phyloP scores from a whole-genome alignment of 2,888 invertebrate species.

The Lepidocyrtoides sp. region DNA sequence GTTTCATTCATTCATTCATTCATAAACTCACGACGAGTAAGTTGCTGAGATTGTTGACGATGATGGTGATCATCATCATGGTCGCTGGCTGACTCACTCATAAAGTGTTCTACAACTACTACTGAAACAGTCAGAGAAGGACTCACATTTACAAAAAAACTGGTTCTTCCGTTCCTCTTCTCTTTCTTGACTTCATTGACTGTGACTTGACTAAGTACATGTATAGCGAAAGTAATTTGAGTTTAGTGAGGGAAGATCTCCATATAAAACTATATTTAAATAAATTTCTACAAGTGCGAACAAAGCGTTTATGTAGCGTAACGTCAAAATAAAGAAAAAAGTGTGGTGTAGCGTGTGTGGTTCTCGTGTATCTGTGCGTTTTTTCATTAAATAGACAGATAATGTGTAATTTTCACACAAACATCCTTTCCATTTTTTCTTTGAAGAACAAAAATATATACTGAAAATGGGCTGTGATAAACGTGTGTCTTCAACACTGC shows the following conservation, averaged over 20 bases:
- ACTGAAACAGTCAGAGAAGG: slow-evolving; percentile 18
- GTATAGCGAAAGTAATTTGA: slow-evolving; percentile 53
- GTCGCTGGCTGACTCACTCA: slow-evolving; percentile 61
- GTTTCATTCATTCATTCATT: slow-evolving; percentile 59
- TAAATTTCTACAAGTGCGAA: slow-evolving; percentile 47
- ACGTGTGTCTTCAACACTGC: slow-evolving; percentile 60
- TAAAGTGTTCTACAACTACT: background rate
- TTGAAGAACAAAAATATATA: slow-evolving; percentile 29
- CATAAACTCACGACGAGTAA: slow-evolving; percentile 50
- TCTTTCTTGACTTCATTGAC: slow-evolving; percentile 55
- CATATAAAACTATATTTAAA: background rate
- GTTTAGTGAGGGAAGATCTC: background rate
- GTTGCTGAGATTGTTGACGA: slow-evolving; percentile 45
- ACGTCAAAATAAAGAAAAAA: slow-evolving; percentile 28
- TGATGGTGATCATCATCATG: background rate
- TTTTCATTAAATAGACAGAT: slow-evolving; percentile 45
- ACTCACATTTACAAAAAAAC: slow-evolving; percentile 48
- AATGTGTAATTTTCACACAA: slow-evolving; percentile 71
- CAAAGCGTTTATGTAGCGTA: slow-evolving; percentile 40
- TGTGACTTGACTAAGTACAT: slow-evolving; percentile 20
- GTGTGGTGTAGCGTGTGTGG: slow-evolving; percentile 71
- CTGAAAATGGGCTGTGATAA: slow-evolving; percentile 50
- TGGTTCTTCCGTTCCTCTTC: slow-evolving; percentile 71
- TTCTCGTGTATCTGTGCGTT: slow-evolving; percentile 67
- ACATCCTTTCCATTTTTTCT: slow-evolving; percentile 61